Base-by-base conservation (phyloP, 2,888 invertebrate genomes). In the Physocephala rufipes region DNA sequence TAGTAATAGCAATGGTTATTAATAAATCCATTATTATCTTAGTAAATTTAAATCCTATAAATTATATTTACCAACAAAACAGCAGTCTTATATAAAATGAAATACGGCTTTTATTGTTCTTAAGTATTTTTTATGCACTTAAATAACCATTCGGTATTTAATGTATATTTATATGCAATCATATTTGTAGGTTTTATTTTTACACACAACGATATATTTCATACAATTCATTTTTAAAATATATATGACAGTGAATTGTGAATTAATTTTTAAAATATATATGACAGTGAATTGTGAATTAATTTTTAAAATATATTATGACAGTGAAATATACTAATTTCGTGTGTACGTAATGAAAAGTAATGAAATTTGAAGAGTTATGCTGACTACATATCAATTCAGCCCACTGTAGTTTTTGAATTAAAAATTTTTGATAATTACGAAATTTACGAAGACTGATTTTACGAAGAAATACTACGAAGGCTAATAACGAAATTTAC, bases 1-100 rank as follows among this genome's bases (percentile, higher is more conserved):
- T 49, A 49, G 16, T 77, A 78, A 76, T 36, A 36, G 9, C 9
- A 36, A 36, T 36, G 36, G 36, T 36, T 7, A n/a, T 7, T 81
- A 79, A 75, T 78, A 74, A 75, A 80, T 72, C 76, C 78, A 79
- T 73, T n/a, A n/a, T n/a, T 53, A 64, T 76, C 21, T 49, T 49
- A 79, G 74, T 74, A 76, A 75, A 59, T 47, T 43, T 67, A 81
- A 81, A 83, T 81, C 82, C 81, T 79, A 78, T 78, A 79, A 36
- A 74, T 68, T 82, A 82, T 82, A 82, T 82, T 82, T 84, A 84
- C 82, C 84, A 85, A 85, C 84, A 83, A 84, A 85, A 85, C 83
- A 84, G 85, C 86, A 85, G 85, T 85, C 86, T 85, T 85, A 84
- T 85, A 81, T 82, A 84, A 82, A 82, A 84, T 84, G 82, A 83